These are phyloP conservation scores for Thalpophila matura DNA, from an alignment of 2,888 invertebrate species.

Conservation along the genomic window DNA sequence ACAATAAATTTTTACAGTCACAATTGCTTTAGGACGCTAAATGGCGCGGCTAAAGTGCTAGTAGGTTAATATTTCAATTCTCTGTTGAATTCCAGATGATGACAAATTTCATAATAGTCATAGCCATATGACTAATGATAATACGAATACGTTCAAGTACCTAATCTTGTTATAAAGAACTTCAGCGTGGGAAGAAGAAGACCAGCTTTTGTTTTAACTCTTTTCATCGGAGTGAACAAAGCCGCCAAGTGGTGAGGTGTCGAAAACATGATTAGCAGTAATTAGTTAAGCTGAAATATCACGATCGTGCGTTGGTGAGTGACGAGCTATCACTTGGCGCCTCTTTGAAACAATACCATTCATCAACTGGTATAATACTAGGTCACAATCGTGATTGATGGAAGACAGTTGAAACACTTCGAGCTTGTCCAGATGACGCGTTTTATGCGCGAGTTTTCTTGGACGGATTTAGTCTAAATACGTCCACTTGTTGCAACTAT, in stretches of 20 bases:
- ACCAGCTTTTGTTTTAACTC: conserved; percentile 39
- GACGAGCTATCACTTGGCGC: conserved; percentile 28
- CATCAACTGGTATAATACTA: conserved; percentile 29
- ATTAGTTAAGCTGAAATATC: conserved; percentile 42
- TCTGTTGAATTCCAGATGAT: conserved; percentile 17
- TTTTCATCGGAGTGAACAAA: conserved; percentile 35
- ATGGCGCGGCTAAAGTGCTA: too few relatives aligned
- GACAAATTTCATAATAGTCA: conserved; percentile 5
- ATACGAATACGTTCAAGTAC: not conserved
- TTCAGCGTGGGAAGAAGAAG: conserved; percentile 30
- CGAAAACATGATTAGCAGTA: conserved; percentile 21
- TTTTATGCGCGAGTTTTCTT: too few relatives aligned
- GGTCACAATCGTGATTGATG: not conserved
- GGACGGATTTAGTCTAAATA: too few relatives aligned
- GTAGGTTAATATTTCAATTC: too few relatives aligned
- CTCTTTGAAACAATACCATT: conserved; percentile 22
- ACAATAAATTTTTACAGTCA: too few relatives aligned
- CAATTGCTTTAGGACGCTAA: too few relatives aligned
- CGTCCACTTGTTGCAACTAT: too few relatives aligned
- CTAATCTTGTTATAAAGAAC: conserved; percentile 11
- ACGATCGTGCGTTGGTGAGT: conserved; percentile 27
- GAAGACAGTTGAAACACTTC: not conserved
- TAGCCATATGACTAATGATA: conserved; percentile 19
- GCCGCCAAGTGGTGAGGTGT: conserved; percentile 6
- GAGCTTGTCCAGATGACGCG: too few relatives aligned